phyloP scores from a whole-genome alignment of 2,797 vertebrate genomes.

The Schizopygopsis malacanthus region DNA sequence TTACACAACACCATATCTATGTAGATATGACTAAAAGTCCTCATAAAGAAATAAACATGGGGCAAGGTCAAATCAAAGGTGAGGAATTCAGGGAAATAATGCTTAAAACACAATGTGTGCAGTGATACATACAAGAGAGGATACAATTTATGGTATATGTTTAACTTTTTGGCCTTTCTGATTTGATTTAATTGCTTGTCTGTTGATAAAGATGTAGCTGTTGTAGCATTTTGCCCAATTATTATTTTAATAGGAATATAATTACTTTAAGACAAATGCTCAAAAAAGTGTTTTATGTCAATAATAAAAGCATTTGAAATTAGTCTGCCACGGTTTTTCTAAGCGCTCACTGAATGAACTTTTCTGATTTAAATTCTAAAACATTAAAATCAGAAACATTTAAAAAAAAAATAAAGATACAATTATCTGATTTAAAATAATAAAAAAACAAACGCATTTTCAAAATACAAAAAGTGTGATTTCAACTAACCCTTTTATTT shows the following conservation, averaged over 20 bases:
- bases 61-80: constrained; percentile 8
- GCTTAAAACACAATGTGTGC: neutral
- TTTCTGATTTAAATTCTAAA: neutral
- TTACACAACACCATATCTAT: constrained; percentile 1
- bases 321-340: neutral
- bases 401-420: neutral
- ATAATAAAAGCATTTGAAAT: neutral
- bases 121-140: neutral
- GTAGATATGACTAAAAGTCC: neutral
- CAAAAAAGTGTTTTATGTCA: neutral
- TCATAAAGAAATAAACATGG: neutral
- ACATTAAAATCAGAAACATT: neutral
- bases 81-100: constrained; percentile 7
- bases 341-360: neutral
- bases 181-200: neutral
- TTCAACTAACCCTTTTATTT: neutral
- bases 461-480: neutral
- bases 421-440: neutral
- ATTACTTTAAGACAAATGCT: neutral
- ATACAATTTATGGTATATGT: neutral
- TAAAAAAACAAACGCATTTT: neutral
- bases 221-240: neutral
- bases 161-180: neutral
- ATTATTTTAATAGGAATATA: neutral
- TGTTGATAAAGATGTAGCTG: neutral